phyloP scores from a whole-genome alignment of 1,140 invertebrate genomes.

The Octopus bimaculoides region DNA sequence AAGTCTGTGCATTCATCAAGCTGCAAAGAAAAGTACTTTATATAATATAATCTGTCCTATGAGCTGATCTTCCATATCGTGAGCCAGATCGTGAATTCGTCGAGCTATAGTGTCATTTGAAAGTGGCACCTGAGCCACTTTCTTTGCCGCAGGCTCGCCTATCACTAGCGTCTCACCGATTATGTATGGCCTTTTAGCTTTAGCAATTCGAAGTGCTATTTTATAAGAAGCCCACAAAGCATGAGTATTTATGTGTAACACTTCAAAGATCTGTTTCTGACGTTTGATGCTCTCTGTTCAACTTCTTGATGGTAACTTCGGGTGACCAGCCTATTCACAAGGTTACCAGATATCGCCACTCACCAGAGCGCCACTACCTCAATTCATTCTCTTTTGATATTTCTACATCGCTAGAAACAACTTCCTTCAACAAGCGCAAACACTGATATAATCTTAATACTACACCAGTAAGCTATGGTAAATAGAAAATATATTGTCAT shows the following conservation, averaged over 20 bases:
- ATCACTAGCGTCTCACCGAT: neutral
- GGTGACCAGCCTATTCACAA: too few species aligned
- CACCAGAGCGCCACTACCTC: too few species aligned
- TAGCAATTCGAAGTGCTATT: neutral
- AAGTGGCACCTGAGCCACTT: conserved; percentile 1
- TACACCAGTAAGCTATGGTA: too few species aligned
- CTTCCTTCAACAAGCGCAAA: too few species aligned
- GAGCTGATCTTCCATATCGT: conserved; percentile 15
- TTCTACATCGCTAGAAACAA: too few species aligned
- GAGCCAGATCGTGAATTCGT: conserved; percentile 15
- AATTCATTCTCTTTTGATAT: too few species aligned
- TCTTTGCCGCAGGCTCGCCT: neutral
- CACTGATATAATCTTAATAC: too few species aligned
- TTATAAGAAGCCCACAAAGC: neutral
- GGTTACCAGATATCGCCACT: too few species aligned
- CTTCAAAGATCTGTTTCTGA: neutral
- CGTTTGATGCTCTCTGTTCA: too few species aligned
- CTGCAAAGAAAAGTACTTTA: conserved; percentile 12
- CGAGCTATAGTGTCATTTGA: neutral
- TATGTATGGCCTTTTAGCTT: neutral
- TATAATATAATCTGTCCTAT: neutral
- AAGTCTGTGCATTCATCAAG: conserved; percentile 18
- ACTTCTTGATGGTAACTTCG: too few species aligned
- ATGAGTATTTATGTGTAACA: neutral
- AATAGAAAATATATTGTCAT: too few species aligned